Base-by-base conservation (phyloP, 2,888 invertebrate genomes). In the Tenthredo distinguenda region DNA sequence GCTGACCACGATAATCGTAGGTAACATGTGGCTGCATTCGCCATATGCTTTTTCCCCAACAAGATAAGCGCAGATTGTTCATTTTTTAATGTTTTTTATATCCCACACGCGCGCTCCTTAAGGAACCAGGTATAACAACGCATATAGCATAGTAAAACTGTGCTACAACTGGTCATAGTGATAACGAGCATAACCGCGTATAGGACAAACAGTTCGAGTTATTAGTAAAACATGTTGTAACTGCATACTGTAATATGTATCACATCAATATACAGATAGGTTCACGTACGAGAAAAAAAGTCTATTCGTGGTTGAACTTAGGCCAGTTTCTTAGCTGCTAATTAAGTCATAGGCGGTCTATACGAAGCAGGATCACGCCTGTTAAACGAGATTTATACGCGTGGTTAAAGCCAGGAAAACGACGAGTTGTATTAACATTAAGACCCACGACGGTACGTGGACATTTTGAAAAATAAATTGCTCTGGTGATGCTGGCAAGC, bases 1-100 rank as follows among this genome's bases (percentile, higher is more conserved):
- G 15, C 77, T n/a, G 18, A 34, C n/a, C 34, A 50, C n/a, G 31
- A 77, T 50, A 77, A 55, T 50, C 77, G 47, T 34, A 55, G 31
- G 31, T 34, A 55, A 34, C 47, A 77, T 50, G 18, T 50, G 47
- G 40, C 15, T 74, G 31, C 47, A 47, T 47, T 47, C 15, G 34
- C 81, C 81, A 81, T 81, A 40, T 58, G 81, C 81, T 81, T 62
- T 77, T 81, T 62, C 81, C 3, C 62, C 12, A 40, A 40, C 62
- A 18, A 58, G 40, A 81, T 40, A 26, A 65, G 18, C 81, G 62
- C 40, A 21, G 40, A 34, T 62, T 62, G 62, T 62, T 34, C 12
- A 62, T 81, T 81, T 40, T 40, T 40, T 62, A 10, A 21, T n/a
- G 50, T 55, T n/a, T n/a, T 55, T 55, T 55, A n/a, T n/a, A n/a